phyloP scores from a whole-genome alignment of 2,797 vertebrate genomes.

The Argentina silus region DNA sequence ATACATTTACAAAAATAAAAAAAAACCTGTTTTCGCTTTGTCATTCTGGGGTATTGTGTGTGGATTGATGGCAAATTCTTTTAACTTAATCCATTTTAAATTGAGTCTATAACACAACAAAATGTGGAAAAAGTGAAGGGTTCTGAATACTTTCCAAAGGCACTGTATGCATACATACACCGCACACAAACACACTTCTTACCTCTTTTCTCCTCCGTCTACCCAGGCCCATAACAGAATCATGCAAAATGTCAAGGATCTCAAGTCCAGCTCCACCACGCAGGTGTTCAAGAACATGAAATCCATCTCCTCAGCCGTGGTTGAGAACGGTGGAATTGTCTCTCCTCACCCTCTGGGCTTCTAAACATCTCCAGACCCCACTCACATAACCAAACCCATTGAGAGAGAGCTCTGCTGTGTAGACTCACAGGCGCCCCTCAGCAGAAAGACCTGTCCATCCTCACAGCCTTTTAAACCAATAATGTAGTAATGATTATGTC shows the following conservation, averaged over 20 bases:
- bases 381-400: background rate
- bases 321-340: constrained; percentile 83
- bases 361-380: constrained; percentile 40
- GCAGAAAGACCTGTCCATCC: background rate
- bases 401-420: constrained; percentile 1
- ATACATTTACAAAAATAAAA: too few relatives aligned
- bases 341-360: constrained; percentile 80
- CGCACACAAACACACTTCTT: background rate
- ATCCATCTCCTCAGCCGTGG: constrained; percentile 82
- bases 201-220: background rate
- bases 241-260: constrained; percentile 62
- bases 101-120: too few relatives aligned
- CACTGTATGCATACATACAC: background rate
- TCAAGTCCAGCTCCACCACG: constrained; percentile 73
- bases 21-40: too few relatives aligned
- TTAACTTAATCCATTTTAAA: too few relatives aligned
- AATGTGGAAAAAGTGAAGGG: too few relatives aligned
- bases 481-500: background rate
- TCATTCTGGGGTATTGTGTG: too few relatives aligned
- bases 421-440: background rate
- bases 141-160: too few relatives aligned
- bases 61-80: too few relatives aligned
- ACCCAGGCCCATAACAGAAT: constrained; percentile 81
- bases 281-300: constrained; percentile 83
- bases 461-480: background rate